These are phyloP conservation scores for Sorex araneus DNA, from an alignment of 2,113 vertebrate genomes.

Conservation along the genomic window DNA sequence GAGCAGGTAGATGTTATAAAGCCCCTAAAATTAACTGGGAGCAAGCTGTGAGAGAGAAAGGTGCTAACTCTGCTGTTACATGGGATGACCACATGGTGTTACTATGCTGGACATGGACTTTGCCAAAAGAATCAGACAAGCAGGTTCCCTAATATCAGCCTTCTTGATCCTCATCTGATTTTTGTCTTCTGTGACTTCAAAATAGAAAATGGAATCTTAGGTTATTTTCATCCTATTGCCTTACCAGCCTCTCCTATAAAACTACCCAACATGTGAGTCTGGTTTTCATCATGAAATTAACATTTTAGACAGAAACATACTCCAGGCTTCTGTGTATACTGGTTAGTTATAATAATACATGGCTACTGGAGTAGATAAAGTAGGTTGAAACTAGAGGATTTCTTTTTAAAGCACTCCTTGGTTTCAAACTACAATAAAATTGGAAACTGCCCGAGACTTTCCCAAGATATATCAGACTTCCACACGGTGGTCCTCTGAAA, in stretches of 20 bases:
- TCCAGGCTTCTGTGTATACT: conserved; percentile 16
- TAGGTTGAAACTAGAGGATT: conserved; percentile 59
- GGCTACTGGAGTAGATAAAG: conserved; percentile 53
- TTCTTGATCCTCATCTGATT: conserved; percentile 36
- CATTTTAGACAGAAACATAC: conserved; percentile 71
- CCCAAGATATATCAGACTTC: conserved; percentile 32
- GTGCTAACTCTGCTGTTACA: no score
- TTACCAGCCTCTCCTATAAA: conserved; percentile 55
- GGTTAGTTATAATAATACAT: conserved; percentile 4
- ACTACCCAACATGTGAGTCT: conserved; percentile 35
- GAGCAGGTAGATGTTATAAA: conserved; percentile 40
- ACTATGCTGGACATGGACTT: conserved; percentile 27
- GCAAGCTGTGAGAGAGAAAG: background rate
- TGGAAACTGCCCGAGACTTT: conserved; percentile 65
- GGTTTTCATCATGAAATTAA: conserved; percentile 66
- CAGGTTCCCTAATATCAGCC: background rate
- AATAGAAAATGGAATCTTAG: conserved; percentile 48
- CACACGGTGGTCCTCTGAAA: conserved; percentile 56
- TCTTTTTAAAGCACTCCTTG: conserved; percentile 63
- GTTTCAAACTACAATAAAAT: conserved; percentile 52
- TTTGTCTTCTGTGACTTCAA: conserved; percentile 58
- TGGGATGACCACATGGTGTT: background rate
- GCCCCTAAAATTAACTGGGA: conserved; percentile 14
- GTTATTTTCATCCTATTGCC: conserved; percentile 30
- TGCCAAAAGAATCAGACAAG: background rate